Base-by-base conservation (phyloP, 30 jellyfish, hydroid and myxozoan genomes). In the Morbakka virulenta region DNA sequence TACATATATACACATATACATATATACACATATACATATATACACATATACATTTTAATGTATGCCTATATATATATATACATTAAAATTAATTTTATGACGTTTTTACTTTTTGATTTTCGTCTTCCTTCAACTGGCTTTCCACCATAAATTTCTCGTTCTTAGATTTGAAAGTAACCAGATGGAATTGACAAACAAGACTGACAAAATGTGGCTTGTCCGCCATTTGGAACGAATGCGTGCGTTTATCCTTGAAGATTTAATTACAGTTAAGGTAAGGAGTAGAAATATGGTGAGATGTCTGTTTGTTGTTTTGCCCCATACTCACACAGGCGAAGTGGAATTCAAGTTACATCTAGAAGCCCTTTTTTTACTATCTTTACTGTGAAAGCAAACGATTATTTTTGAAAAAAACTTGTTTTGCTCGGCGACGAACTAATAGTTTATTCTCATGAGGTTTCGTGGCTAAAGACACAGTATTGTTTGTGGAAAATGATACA, bases 211-310 rank as follows among this genome's bases (percentile, higher is more conserved):
- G 98, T 91, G 98, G 98, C 87, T 91, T 22, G 98, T 85, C 24
- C 87, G 95, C 50, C 98, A 91, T 79, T 85, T 91, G 28, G 98
- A 91, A 75, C 74, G 98, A 35, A 91, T 91, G 98, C 63, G 98
- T 34, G 95, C 84, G 12, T 76, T 91, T 52, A 91, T 91, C 9
- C 49, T 91, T 6, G 98, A 84, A 32, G 98, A 91, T 72, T 82
- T 91, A 4, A 69, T 77, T 34, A 47, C 96, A 2, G 98, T 91
- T 74, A 91, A 91, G 92, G 98, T 91, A 12, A 2, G 6, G 6
- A 26, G 35, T 14, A 6, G 27, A 41, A 75, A 21, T 32, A 9
- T 47, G 61, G 12, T 47, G 61, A 12, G 12, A n/a, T n/a, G 12
- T 32, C 0, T 6, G 2, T 69, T 28, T 30, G 27, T 33, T 21